Evolutionary conservation across 2,113 vertebrate genomes (phyloP).

Genomic region (Mixornis gularis): DNA sequence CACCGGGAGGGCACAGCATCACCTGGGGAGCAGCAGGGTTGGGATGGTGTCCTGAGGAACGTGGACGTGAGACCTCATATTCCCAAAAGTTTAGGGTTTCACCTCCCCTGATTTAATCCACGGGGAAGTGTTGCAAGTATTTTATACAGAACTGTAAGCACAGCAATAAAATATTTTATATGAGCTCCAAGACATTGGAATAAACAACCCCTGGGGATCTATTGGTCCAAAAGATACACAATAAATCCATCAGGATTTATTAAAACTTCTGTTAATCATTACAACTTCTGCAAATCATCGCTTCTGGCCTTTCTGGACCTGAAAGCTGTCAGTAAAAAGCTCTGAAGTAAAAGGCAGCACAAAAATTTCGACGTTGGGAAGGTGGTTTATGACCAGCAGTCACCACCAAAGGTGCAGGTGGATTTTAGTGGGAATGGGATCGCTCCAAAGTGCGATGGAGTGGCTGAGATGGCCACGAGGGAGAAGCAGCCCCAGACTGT

Average conservation of each 20-base stretch:
- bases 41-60: background rate
- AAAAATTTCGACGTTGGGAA: rapidly evolving
- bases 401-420: background rate
- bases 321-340: background rate
- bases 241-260: constrained; percentile 16
- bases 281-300: background rate
- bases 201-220: background rate
- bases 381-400: background rate
- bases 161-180: background rate
- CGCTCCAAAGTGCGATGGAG: background rate
- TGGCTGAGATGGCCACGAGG: rapidly evolving
- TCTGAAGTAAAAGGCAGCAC: background rate
- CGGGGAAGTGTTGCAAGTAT: background rate
- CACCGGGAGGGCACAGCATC: rapidly evolving
- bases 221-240: background rate
- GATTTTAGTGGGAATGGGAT: background rate
- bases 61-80: too few relatives aligned
- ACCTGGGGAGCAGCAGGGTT: background rate
- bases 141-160: background rate
- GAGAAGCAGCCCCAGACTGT: background rate
- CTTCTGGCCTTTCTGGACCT: background rate
- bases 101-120: background rate
- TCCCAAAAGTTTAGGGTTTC: background rate
- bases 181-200: background rate
- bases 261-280: constrained; percentile 28